These are phyloP conservation scores for Ambastaia sidthimunki DNA, from an alignment of 2,797 vertebrate species.

Conservation along the genomic window DNA sequence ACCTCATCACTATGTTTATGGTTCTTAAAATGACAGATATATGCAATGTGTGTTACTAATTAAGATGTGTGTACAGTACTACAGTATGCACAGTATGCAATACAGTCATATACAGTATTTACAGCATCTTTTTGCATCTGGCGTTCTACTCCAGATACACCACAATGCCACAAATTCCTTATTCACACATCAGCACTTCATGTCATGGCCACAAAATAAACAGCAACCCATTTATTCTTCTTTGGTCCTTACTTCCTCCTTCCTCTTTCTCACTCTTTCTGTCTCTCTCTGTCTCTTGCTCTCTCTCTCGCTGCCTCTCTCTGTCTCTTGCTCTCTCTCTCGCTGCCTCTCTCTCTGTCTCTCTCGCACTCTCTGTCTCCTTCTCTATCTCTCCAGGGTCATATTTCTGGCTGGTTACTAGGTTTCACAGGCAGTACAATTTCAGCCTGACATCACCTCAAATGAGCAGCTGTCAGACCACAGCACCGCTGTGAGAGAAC, in stretches of 20 bases:
- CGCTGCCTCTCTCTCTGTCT: constrained; percentile 65
- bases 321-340: constrained; percentile 66
- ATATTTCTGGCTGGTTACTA: constrained; percentile 74
- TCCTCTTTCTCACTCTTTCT: too few relatives aligned
- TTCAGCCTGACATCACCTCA: constrained; percentile 77
- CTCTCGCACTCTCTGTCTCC: constrained; percentile 65
- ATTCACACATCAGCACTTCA: neutral
- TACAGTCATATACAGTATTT: too few relatives aligned
- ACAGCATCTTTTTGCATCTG: too few relatives aligned
- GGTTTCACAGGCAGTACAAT: constrained; percentile 79
- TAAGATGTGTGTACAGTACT: too few relatives aligned
- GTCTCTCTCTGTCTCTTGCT: constrained; percentile 59
- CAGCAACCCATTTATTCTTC: constrained; percentile 2
- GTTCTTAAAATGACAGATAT: too few relatives aligned
- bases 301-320: constrained; percentile 62
- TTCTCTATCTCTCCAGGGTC: constrained; percentile 66
- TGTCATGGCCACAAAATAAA: constrained; percentile 1
- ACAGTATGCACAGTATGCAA: too few relatives aligned
- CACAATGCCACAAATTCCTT: neutral
- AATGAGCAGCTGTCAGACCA: constrained; percentile 75
- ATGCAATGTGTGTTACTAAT: too few relatives aligned
- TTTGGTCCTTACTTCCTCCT: neutral
- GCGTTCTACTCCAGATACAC: neutral
- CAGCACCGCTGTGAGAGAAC: constrained; percentile 64
- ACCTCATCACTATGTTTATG: too few relatives aligned